Evolutionary conservation across 2,888 invertebrate genomes (phyloP), one percentile per base, ranked within the genome.

Genomic region (Dorcus hopei): DNA sequence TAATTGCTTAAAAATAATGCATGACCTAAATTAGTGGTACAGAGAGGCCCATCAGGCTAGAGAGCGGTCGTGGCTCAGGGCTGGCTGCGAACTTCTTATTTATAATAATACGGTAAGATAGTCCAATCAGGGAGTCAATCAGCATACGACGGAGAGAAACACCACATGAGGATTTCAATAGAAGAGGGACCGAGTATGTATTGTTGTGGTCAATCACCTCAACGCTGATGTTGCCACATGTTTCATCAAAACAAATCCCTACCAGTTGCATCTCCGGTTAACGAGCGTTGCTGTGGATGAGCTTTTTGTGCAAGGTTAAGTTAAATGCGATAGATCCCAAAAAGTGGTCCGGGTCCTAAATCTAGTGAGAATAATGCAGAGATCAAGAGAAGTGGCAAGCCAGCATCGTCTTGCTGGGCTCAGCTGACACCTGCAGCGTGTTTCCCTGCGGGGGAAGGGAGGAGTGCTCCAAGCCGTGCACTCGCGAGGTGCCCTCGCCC

Each of bases 341-440:
- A 54, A 54, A 45, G 43, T 40, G 45, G 50, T 51, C 41, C 42
- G 41, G 54, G 47, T 26, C 51, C 50, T 49, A 52, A 59, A 59
- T 59, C 59, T 56, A 54, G 58, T 52, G 57, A 50, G 41, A 54
- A 54, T 54, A 52, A 49, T 41, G 26, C 54, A 50, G 50, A 23
- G 40, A 45, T 39, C 48, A 54, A 45, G 55, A 66, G 64, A 74
- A 68, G 66, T 70, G 74, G 74, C 74, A 74, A 74, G 67, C 66
- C 64, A 68, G 74, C 70, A 69, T 66, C 69, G 61, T 58, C 62
- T 63, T 64, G 68, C 66, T 70, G 55, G 19, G 70, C 72, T 73
- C 72, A 75, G 75, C 76, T 75, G 76, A 77, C 78, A 78, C 78
- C 78, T 78, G 78, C 76, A 76, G 74, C 73, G 72, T 74, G 74